Evolutionary conservation across 1,140 invertebrate species (phyloP).

Genomic region (Achroia grisella): DNA sequence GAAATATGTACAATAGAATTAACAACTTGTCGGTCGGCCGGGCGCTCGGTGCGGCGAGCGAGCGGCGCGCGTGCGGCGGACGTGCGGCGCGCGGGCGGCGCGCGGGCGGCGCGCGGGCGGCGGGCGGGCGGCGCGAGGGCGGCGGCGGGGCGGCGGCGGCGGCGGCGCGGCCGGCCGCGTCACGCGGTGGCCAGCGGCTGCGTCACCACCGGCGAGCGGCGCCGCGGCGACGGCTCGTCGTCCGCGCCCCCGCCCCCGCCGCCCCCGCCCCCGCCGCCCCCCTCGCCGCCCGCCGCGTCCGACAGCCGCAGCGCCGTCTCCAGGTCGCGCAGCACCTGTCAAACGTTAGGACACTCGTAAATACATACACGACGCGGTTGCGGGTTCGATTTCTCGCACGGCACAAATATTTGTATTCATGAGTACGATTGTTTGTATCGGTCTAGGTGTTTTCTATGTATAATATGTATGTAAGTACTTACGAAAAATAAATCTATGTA

Average conservation of each 20-base stretch:
- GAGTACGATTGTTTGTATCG: too few relatives aligned
- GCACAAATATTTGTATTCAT: too few relatives aligned
- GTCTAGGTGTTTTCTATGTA: too few relatives aligned
- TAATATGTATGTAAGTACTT: too few relatives aligned
- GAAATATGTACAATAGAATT: constrained; percentile 69
- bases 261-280: background rate
- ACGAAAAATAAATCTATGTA: too few relatives aligned
- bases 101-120: constrained; percentile 17
- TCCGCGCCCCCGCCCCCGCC: constrained; percentile 41
- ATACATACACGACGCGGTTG: too few relatives aligned
- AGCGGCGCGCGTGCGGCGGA: constrained; percentile 4
- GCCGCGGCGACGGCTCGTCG: constrained; percentile 30
- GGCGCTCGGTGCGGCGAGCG: constrained; percentile 14
- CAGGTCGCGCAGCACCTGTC: constrained; percentile 84
- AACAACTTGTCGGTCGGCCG: constrained; percentile 30
- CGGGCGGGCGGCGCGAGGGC: constrained; percentile 17
- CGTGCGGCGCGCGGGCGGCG: constrained; percentile 3
- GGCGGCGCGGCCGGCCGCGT: constrained; percentile 17
- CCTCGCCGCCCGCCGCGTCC: constrained; percentile 31
- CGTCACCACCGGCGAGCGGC: constrained; percentile 50
- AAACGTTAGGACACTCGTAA: too few relatives aligned
- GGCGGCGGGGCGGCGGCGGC: background rate
- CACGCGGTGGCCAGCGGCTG: constrained; percentile 57
- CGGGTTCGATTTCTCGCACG: too few relatives aligned
- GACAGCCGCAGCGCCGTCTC: constrained; percentile 81